Evolutionary conservation across 2,888 invertebrate species (phyloP).

Genomic region (Meliscaeva auricollis): DNA sequence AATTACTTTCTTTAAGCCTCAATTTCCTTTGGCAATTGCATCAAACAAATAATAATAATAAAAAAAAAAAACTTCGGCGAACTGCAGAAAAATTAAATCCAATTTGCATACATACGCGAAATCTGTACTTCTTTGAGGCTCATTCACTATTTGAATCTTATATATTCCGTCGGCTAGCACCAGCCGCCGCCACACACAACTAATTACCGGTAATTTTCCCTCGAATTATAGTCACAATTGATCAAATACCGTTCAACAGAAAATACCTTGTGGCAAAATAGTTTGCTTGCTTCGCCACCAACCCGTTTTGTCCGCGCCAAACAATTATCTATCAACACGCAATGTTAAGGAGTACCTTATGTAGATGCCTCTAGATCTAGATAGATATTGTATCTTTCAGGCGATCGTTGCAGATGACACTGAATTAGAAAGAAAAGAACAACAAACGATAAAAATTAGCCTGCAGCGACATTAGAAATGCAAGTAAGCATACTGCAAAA

Average conservation of each 20-base stretch:
- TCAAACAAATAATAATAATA: slow-evolving; percentile 28
- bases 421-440: slow-evolving; percentile 30
- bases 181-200: slow-evolving; percentile 17
- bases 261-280: slow-evolving; percentile 56
- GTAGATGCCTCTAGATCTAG: no score
- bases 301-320: slow-evolving; percentile 45
- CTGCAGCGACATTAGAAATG: slow-evolving; percentile 41
- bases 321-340: slow-evolving; percentile 73
- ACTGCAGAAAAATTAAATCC: not conserved
- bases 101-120: slow-evolving; percentile 32
- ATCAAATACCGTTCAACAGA: slow-evolving; percentile 70
- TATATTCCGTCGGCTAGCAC: slow-evolving; percentile 13
- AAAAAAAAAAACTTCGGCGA: not conserved
- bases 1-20: not conserved
- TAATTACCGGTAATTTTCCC: slow-evolving; percentile 64
- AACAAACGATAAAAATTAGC: slow-evolving; percentile 23
- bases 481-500: not conserved
- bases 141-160: slow-evolving; percentile 25
- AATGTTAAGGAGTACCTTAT: slow-evolving; percentile 29
- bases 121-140: slow-evolving; percentile 22
- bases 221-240: slow-evolving; percentile 70
- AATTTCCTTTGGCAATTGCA: slow-evolving; percentile 49
- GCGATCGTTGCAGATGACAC: slow-evolving; percentile 61
- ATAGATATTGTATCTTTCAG: slow-evolving; percentile 22
- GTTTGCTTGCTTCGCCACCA: slow-evolving; percentile 24